These are phyloP conservation scores for Poecilia gillii DNA, from an alignment of 2,797 vertebrate species.

Conservation along the genomic window DNA sequence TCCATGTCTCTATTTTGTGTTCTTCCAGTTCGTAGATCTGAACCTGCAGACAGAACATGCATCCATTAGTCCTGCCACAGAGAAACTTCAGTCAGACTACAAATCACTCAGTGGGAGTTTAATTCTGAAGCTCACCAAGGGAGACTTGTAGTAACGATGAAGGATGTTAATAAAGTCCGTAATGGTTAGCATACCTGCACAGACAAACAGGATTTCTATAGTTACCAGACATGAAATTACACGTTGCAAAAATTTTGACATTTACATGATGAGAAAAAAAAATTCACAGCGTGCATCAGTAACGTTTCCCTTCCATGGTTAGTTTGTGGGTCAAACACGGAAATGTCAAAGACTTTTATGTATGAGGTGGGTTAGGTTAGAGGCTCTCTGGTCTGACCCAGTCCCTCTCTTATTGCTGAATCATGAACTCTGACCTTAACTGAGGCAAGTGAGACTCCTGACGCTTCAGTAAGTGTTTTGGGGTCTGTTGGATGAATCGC, in stretches of 20 bases:
- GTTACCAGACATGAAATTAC: not conserved
- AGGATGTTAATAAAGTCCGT: slow-evolving; percentile 99
- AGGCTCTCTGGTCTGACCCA: too few relatives aligned
- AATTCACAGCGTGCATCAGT: not conserved
- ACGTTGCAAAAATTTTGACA: not conserved
- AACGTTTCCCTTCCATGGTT: not conserved
- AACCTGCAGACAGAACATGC: slow-evolving; percentile 83
- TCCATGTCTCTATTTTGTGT: slow-evolving; percentile 98
- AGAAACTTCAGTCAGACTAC: not conserved
- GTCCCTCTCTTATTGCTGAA: too few relatives aligned
- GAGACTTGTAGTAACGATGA: slow-evolving; percentile 95
- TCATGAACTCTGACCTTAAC: too few relatives aligned
- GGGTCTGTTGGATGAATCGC: too few relatives aligned
- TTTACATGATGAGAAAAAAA: not conserved
- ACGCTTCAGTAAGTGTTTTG: too few relatives aligned
- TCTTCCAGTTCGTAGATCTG: slow-evolving; percentile 97
- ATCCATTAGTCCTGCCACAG: not conserved
- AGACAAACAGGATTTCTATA: not conserved
- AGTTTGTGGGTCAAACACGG: not conserved
- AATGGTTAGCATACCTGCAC: slow-evolving; percentile 96
- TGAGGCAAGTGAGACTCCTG: too few relatives aligned
- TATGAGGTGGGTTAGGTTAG: too few relatives aligned
- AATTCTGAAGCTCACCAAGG: slow-evolving; percentile 83
- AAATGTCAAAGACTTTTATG: too few relatives aligned
- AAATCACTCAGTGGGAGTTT: not conserved